Conservation (phyloP, 1,140 invertebrate genomes). For the Listronotus bonariensis region DNA sequence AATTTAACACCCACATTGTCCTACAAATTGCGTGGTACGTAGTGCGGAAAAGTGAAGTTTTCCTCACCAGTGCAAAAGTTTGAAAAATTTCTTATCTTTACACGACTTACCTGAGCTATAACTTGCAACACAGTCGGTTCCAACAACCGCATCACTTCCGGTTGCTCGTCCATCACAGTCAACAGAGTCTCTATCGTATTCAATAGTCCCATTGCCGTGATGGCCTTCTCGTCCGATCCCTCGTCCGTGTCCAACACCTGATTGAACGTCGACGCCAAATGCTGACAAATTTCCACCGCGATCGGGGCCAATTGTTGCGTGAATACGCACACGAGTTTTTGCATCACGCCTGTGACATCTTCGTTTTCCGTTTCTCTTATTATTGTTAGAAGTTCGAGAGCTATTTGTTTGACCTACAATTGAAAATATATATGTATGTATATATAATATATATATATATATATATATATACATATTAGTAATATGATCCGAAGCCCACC, state of each 20-base stretch:
- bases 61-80: too few relatives aligned
- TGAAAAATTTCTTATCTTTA: too few relatives aligned
- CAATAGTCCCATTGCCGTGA: slow-evolving; percentile 94
- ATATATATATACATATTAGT: too few relatives aligned
- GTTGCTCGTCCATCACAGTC: slow-evolving; percentile 91
- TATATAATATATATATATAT: too few relatives aligned
- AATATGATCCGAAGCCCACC: too few relatives aligned
- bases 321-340: slow-evolving; percentile 93
- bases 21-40: too few relatives aligned
- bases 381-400: slow-evolving; percentile 85
- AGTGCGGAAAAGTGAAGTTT: too few relatives aligned
- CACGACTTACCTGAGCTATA: slow-evolving; percentile 66
- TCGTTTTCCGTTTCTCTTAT: slow-evolving; percentile 98
- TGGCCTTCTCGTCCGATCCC: slow-evolving; percentile 93
- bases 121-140: slow-evolving; percentile 94
- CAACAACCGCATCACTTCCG: slow-evolving; percentile 84
- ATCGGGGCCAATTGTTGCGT: slow-evolving; percentile 90
- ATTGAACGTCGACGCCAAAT: slow-evolving; percentile 91
- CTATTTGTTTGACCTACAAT: slow-evolving; percentile 66
- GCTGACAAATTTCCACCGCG: slow-evolving; percentile 93
- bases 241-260: slow-evolving; percentile 84
- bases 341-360: slow-evolving; percentile 93
- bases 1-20: too few relatives aligned
- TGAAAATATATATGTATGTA: slow-evolving; percentile 2
- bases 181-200: slow-evolving; percentile 96